A percentile compares a stretch with the other conserved stretches of the same genome.
Conservation (phyloP, 1,140 invertebrate genomes). For the Sycophila sp. region DNA sequence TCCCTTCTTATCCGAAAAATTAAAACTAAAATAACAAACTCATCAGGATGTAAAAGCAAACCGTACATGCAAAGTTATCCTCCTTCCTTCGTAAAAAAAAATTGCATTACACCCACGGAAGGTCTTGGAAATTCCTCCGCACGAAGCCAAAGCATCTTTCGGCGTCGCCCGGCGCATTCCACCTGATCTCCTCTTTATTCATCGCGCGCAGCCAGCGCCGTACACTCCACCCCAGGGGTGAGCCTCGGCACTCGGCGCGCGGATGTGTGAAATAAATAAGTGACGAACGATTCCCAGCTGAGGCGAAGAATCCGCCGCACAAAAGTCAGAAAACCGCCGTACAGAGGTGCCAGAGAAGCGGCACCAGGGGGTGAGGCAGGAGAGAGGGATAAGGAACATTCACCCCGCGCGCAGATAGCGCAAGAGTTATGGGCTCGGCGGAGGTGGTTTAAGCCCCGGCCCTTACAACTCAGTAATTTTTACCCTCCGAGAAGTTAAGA, state of each 20-base stretch:
- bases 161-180: too few species aligned
- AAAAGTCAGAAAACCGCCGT: not conserved
- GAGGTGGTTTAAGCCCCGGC: constrained; percentile 47
- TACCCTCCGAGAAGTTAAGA: constrained; percentile 62
- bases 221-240: not conserved
- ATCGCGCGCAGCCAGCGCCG: too few species aligned
- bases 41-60: too few species aligned
- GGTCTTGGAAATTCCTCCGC: too few species aligned
- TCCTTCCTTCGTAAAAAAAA: too few species aligned
- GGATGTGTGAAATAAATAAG: constrained; percentile 59
- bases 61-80: too few species aligned
- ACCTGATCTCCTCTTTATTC: too few species aligned
- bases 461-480: constrained; percentile 64
- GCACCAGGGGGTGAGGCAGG: not conserved
- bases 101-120: too few species aligned
- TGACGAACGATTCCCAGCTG: constrained; percentile 57
- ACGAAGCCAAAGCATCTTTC: too few species aligned
- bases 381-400: constrained; percentile 32
- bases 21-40: too few species aligned
- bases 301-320: constrained; percentile 48
- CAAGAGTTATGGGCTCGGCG: constrained; percentile 58
- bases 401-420: constrained; percentile 55
- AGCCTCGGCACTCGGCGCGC: not conserved
- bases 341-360: not conserved
- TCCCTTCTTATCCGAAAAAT: too few species aligned